These are phyloP conservation scores for Eucriotettix oculatus DNA, from an alignment of 2,888 invertebrate species.

Conservation along the genomic window DNA sequence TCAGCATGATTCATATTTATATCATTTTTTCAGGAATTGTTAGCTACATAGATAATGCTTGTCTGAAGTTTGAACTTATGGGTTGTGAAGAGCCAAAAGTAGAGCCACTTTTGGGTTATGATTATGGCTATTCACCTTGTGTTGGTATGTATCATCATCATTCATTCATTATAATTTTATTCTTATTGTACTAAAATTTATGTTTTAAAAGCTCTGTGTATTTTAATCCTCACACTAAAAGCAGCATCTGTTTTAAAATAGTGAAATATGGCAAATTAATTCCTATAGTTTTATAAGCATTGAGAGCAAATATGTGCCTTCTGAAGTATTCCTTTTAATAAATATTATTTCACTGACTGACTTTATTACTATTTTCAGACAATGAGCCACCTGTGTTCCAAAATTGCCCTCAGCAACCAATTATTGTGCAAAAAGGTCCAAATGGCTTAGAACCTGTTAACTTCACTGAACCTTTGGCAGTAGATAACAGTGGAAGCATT, in stretches of 20 bases:
- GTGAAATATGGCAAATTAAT: not conserved
- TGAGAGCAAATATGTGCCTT: too few relatives aligned
- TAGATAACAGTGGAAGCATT: constrained; percentile 91
- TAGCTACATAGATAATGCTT: constrained; percentile 92
- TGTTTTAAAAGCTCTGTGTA: too few relatives aligned
- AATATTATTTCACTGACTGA: not conserved
- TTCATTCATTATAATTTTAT: not conserved
- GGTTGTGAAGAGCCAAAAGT: constrained; percentile 78
- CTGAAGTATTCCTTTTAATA: not conserved
- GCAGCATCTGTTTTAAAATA: too few relatives aligned
- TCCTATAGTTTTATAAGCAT: not conserved
- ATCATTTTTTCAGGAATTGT: constrained; percentile 52
- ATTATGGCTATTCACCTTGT: constrained; percentile 85
- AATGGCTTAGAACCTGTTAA: constrained; percentile 78
- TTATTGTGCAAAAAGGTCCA: constrained; percentile 72
- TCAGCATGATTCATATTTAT: too few relatives aligned
- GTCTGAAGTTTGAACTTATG: constrained; percentile 88
- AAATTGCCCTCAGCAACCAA: constrained; percentile 87
- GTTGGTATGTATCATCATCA: constrained; percentile 40
- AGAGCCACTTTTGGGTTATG: constrained; percentile 77
- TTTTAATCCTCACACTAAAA: too few relatives aligned
- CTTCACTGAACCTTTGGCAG: constrained; percentile 83
- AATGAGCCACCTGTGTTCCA: constrained; percentile 93
- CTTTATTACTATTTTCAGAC: constrained; percentile 34
- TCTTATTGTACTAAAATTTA: not conserved